Evolutionary conservation across 2,888 invertebrate genomes (phyloP).

Genomic region (Endomychus coccineus): DNA sequence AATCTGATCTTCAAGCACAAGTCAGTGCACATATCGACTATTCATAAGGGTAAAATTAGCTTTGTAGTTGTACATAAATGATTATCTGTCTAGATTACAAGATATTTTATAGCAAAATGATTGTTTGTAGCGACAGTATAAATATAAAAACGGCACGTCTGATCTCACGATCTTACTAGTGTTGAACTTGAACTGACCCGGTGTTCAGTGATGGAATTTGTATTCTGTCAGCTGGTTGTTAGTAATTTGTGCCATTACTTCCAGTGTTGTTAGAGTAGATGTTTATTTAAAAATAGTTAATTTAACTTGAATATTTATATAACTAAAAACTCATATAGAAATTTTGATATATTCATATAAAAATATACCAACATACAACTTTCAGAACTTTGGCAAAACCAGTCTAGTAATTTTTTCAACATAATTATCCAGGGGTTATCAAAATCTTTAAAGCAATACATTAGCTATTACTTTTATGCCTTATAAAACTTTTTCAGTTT

Average conservation of each 20-base stretch:
- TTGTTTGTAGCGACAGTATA: constrained; percentile 16
- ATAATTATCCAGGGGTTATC: no score
- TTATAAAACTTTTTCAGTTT: no score
- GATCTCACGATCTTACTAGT: no score
- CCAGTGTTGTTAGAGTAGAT: constrained; percentile 41
- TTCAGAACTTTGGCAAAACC: no score
- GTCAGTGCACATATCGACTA: constrained; percentile 32
- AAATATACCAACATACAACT: constrained; percentile 4
- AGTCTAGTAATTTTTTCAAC: no score
- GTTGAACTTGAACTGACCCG: constrained; percentile 26
- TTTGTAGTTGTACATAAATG: constrained; percentile 28
- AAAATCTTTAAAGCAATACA: no score
- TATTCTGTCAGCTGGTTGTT: constrained; percentile 41
- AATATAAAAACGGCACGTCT: constrained; percentile 11
- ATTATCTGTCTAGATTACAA: constrained; percentile 17
- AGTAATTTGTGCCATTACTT: constrained; percentile 42
- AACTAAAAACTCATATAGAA: constrained; percentile 28
- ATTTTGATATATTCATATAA: constrained; percentile 39
- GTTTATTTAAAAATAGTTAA: constrained; percentile 41
- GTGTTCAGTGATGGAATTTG: constrained; percentile 43
- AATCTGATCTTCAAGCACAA: no score
- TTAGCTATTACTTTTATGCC: no score
- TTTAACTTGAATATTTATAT: constrained; percentile 38
- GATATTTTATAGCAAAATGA: constrained; percentile 27
- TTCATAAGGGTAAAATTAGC: constrained; percentile 26